These are phyloP conservation scores for Athripsodes cinereus DNA, from an alignment of 2,888 invertebrate genomes.

Conservation along the genomic window DNA sequence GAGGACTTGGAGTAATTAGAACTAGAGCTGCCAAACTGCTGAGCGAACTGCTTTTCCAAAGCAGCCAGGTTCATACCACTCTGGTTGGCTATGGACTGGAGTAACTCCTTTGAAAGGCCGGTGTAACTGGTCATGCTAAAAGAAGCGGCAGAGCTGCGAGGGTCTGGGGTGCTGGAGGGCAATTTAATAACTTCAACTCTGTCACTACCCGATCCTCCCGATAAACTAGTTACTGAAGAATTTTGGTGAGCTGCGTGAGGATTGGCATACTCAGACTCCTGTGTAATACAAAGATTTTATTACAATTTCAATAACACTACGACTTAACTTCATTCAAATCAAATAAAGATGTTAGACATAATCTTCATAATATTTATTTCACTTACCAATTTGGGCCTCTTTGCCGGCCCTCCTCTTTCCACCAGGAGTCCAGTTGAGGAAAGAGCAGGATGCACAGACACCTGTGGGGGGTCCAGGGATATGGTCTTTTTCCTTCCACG, in stretches of 20 bases:
- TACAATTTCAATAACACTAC: not conserved
- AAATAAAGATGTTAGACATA: too few species aligned
- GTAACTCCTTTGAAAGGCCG: constrained; percentile 43
- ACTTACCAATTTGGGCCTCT: constrained; percentile 44
- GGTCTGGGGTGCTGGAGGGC: constrained; percentile 57
- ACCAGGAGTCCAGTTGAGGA: constrained; percentile 24
- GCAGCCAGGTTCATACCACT: constrained; percentile 48
- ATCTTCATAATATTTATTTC: not conserved
- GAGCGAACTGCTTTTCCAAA: constrained; percentile 44
- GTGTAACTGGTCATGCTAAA: constrained; percentile 44
- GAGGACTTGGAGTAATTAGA: not conserved
- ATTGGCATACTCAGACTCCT: constrained; percentile 24
- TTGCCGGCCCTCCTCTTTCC: constrained; percentile 35
- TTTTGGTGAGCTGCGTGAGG: constrained; percentile 27
- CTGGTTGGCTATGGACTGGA: constrained; percentile 49
- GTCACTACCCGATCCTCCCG: constrained; percentile 49
- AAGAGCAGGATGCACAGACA: constrained; percentile 41
- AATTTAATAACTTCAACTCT: constrained; percentile 79
- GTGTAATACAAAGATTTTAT: not conserved
- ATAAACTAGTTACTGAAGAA: constrained; percentile 12
- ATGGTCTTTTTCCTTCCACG: constrained; percentile 85
- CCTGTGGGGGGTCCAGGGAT: constrained; percentile 67
- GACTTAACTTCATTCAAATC: not conserved
- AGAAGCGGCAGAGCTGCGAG: constrained; percentile 46
- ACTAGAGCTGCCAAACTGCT: constrained; percentile 28